Evolutionary conservation across 2,888 invertebrate genomes (phyloP), one percentile per base, ranked within the genome.

Genomic region (Helicoverpa assulta): DNA sequence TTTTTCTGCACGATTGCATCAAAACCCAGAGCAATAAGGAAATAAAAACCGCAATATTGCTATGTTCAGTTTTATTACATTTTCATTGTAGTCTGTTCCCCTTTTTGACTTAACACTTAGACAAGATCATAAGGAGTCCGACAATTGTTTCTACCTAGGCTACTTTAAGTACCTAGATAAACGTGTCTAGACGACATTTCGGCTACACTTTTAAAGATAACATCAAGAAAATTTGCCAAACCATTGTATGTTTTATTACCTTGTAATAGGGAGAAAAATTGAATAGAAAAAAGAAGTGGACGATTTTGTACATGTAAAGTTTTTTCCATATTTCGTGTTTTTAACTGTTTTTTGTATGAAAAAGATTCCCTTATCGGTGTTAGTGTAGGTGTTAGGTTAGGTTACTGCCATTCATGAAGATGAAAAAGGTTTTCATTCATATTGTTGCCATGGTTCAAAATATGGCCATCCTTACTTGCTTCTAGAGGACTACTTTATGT

Each of bases 321-420:
- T 67, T 69, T 43, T 60, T 70, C 55, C 26, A 65, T 72, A 65
- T 69, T 80, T 73, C 66, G 55, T 57, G 67, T 66, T 78, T 81
- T 71, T 80, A 67, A 65, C 62, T 71, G 71, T 73, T 80, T 78
- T 85, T 75, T 73, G 56, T 72, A 18, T 26, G 8, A 64, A 72
- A 64, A 72, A 78, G 78, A 82, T 81, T 74, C 66, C 84, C 79
- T 78, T 85, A 82, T 80, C 76, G 73, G 84, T 81, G 78, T 80
- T 72, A 56, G 74, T 76, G 76, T 79, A 73, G 80, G 78, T 77
- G 78, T 76, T 67, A 65, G 12, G 40, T 51, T 10, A 26, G 6
- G 33, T 65, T 40, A 18, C 26, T 18, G 56, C 6, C 72, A 75
- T 81, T 81, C 71, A 78, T 47, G n/a, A 2, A 26, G 6, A 8